Evolutionary conservation across 2,113 vertebrate genomes (phyloP), one percentile per base, ranked within the genome.

Genomic region (Corapipo altera): DNA sequence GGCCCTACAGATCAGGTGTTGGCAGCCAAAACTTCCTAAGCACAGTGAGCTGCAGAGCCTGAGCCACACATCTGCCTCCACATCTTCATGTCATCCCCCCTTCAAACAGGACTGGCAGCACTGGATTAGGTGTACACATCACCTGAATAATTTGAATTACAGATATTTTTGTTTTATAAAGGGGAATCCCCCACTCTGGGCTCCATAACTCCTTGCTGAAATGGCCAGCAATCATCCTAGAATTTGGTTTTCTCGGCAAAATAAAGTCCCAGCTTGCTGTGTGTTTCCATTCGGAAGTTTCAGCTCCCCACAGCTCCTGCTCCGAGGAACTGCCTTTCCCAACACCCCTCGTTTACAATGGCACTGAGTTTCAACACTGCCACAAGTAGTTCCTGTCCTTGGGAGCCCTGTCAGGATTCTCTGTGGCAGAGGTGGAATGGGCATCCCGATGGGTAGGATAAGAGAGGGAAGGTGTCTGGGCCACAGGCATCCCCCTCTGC

Each of bases 391-490:
- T 61, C 74, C 26, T 5, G 1, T 33, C 30, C 66, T 64, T 1
- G 0, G 43, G 28, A 89, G 6, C 35, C 15, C 22, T 1, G 0
- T 18, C 28, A 6, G 69, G 26, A 17, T 48, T 51, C 54, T 52
- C 39, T 4, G 1, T 1, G 0, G 19, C 1, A 1, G 37, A 55
- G 43, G 15, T 18, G 5, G 37, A 57, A 62, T 0, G 6, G 35
- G 15, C 57, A 5, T 43, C 62, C 12, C 3, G 2, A n/a, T 8
- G 73, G 51, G 27, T 0, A 62, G 46, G 71, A 67, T 66, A 41
- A 74, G 35, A 54, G 11, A 54, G 23, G 66, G 39, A 79, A 91
- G 35, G 33, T 64, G 75, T 80, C 72, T 4, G 4, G 5, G 24
- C 10, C n/a, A 3, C 17, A 3, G 58, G 51, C 58, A 37, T 61